Percentiles rank a stretch among this genome's conserved stretches.
Evolutionary conservation across 2,797 vertebrate species (phyloP).

Genomic region (Halcyon leucocephala): DNA sequence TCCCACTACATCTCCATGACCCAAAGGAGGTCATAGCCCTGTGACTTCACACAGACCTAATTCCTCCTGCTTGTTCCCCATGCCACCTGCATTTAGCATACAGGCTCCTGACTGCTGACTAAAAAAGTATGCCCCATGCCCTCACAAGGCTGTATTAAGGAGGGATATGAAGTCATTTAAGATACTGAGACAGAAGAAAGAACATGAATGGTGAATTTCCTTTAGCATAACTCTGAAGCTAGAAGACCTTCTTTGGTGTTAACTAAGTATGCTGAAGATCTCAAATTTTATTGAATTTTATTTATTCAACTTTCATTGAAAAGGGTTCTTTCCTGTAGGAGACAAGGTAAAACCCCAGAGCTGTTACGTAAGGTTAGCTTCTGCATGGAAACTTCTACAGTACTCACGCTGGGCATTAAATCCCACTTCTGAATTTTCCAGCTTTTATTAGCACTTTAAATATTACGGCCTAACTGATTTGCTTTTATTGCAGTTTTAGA

Average conservation of each 20-base stretch:
- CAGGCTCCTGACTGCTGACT: background rate
- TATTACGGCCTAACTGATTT: background rate
- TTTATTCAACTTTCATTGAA: background rate
- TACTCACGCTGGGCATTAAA: background rate
- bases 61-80: background rate
- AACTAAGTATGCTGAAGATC: background rate
- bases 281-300: background rate
- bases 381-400: background rate
- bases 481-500: background rate
- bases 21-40: background rate
- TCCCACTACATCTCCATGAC: accelerated
- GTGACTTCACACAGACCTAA: background rate
- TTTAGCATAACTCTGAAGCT: background rate
- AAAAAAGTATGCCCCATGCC: background rate
- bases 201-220: background rate
- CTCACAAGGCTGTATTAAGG: background rate
- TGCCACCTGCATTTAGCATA: background rate
- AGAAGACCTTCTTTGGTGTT: background rate
- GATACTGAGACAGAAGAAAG: background rate
- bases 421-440: background rate
- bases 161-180: background rate
- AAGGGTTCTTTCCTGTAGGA: background rate
- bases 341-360: background rate
- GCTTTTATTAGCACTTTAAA: slow-evolving; percentile 22
- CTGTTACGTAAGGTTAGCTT: background rate